A percentile compares a stretch with the other conserved stretches of the same genome.
These are phyloP conservation scores for Vireo altiloquus DNA, from an alignment of 2,113 vertebrate genomes.

Conservation along the genomic window DNA sequence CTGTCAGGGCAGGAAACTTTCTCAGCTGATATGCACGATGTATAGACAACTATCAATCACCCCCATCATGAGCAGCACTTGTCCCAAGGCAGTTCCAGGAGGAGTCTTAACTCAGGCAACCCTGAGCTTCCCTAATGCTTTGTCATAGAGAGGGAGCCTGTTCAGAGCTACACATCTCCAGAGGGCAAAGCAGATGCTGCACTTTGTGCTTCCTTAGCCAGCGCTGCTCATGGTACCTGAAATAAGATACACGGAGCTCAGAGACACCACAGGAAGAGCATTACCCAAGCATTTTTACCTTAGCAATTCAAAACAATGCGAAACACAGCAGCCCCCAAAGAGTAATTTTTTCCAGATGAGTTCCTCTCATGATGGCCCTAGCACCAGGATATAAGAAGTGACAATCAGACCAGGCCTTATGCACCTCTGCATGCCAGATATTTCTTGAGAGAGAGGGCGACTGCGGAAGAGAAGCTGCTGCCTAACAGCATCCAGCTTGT, in stretches of 20 bases:
- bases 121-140: background rate
- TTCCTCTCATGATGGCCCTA: background rate
- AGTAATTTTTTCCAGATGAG: background rate
- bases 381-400: background rate
- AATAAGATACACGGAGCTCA: background rate
- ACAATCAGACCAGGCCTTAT: background rate
- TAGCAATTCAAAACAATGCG: background rate
- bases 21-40: background rate
- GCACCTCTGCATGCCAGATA: background rate
- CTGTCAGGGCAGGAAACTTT: background rate
- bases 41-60: background rate
- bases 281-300: background rate
- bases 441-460: background rate
- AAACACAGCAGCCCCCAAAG: background rate
- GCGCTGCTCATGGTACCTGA: background rate
- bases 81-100: background rate
- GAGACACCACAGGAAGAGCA: accelerated
- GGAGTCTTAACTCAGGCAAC: background rate
- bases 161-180: background rate
- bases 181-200: background rate
- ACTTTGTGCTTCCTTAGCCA: background rate
- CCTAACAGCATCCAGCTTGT: background rate
- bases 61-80: background rate
- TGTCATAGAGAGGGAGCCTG: accelerated
- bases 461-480: background rate